A percentile compares a stretch with the other conserved stretches of the same genome.
phyloP scores from a whole-genome alignment of 2,888 invertebrate species.

The Trachelus tabidus region DNA sequence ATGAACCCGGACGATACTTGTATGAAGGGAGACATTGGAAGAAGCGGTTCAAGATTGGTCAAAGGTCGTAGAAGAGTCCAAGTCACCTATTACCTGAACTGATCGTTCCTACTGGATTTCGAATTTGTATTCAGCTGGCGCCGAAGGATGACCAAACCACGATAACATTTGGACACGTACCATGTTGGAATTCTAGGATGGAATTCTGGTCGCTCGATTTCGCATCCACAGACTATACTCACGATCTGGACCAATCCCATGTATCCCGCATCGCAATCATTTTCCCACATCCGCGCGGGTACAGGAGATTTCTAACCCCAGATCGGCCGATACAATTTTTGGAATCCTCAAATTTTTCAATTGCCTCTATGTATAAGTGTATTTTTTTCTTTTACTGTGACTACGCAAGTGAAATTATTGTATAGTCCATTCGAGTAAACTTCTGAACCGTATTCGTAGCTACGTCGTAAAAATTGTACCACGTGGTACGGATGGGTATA shows the following conservation, averaged over 20 bases:
- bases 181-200: slow-evolving; percentile 27
- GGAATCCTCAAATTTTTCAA: not conserved
- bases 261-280: not conserved
- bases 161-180: slow-evolving; percentile 44
- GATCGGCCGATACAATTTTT: not conserved
- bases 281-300: not conserved
- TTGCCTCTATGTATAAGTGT: not conserved
- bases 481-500: not conserved
- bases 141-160: not conserved
- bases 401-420: no score
- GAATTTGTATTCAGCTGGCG: not conserved
- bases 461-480: not conserved
- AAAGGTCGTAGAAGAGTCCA: not conserved
- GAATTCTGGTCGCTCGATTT: not conserved
- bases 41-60: not conserved
- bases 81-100: not conserved
- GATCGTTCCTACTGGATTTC: not conserved
- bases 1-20: not conserved
- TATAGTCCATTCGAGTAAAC: not conserved
- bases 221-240: not conserved
- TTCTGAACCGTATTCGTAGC: not conserved
- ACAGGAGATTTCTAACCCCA: not conserved
- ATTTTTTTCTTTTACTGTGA: not conserved
- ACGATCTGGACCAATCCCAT: not conserved
- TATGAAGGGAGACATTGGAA: not conserved